Base-by-base conservation (phyloP, 2,113 vertebrate species). In the Zapornia atra region DNA sequence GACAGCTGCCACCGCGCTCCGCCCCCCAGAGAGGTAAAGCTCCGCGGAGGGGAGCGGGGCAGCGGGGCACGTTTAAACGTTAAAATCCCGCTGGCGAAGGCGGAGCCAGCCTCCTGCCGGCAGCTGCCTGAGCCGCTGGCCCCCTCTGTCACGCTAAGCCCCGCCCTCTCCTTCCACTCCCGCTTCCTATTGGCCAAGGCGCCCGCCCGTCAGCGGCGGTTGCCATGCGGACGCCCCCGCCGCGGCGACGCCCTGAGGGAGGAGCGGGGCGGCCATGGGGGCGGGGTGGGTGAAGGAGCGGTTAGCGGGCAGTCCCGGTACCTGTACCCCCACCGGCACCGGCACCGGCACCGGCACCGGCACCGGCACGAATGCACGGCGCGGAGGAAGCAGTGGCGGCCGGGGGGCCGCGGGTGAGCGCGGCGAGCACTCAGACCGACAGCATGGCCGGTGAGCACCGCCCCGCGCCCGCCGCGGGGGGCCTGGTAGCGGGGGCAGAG, bases 391-490 rank as follows among this genome's bases (percentile, higher is more conserved):
- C 34, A 21, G 79, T 12, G 73, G 79, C 44, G 71, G 92, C 46
- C 40, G 38, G 73, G 22, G 71, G 44, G 83, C 92, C 95, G 76
- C 95, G 97, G n/a, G 83, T 92, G 61, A 86, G 94, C 56, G 96
- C 97, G 72, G 91, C 82, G 31, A 72, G 93, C 78, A 98, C 98
- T 44, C 98, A 98, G 97, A 98, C 97, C 10, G 98, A 97, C 95
- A 98, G 98, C 82, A 95, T 97, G 96, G 88, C 96, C 15, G 98
- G 98, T 98, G 96, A 98, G 98, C 92, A 79, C 31, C 73, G 15
- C 13, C 22, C 77, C 31, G 11, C 38, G 48, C 25, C 54, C 24
- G 22, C n/a, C 10, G 16, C 2, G 31, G 31, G 18, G 28, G 42
- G 26, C 29, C 36, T 18, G 72, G 25, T 28, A 7, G 69, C 29